These are phyloP conservation scores for Equus przewalskii DNA, from an alignment of 2,113 vertebrate genomes.

Conservation along the genomic window DNA sequence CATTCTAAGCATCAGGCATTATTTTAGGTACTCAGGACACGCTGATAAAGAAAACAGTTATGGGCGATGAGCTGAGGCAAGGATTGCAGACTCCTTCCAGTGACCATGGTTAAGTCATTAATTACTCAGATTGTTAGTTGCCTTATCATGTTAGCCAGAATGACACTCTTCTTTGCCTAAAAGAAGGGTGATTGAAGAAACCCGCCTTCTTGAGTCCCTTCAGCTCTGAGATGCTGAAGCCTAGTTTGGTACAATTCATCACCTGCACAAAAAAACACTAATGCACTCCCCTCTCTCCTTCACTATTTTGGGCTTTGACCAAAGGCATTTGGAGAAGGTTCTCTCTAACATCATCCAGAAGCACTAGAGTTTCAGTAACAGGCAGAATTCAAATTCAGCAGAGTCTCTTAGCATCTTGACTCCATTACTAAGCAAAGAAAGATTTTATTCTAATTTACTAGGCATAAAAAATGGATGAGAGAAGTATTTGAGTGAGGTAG, in stretches of 20 bases:
- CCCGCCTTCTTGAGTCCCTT: neutral
- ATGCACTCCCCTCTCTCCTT: neutral
- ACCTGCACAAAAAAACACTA: neutral
- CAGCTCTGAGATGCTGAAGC: neutral
- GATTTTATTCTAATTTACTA: constrained; percentile 17
- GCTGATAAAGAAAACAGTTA: neutral
- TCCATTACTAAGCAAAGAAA: neutral
- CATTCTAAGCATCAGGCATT: neutral
- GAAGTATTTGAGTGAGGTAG: neutral
- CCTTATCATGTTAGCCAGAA: neutral
- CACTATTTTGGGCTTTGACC: neutral
- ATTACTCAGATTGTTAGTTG: neutral
- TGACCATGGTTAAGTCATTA: neutral
- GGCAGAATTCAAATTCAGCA: constrained; percentile 35
- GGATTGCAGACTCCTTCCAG: neutral
- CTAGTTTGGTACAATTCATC: neutral
- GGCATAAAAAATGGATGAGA: neutral
- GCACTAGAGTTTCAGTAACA: neutral
- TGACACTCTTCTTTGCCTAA: neutral
- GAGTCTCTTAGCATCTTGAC: neutral
- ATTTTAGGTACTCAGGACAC: neutral
- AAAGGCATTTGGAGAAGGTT: neutral
- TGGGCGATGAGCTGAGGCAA: neutral
- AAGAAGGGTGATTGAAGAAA: neutral
- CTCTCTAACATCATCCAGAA: neutral